Percentiles rank a stretch among this genome's conserved stretches.
Conservation (phyloP, 1,140 invertebrate species). For the Stegodyphus mimosarum region DNA sequence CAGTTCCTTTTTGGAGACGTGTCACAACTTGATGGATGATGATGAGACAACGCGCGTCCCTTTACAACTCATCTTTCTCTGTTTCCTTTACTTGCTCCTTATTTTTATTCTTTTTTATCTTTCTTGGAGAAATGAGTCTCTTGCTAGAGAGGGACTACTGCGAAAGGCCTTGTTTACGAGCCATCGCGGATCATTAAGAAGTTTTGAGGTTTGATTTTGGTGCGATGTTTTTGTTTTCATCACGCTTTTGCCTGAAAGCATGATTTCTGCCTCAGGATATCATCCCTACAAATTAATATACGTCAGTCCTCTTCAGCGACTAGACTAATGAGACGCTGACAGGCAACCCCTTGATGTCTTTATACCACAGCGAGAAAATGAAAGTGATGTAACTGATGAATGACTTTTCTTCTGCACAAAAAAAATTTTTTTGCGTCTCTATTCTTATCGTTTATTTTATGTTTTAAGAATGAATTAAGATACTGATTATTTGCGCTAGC, state of each 20-base stretch:
- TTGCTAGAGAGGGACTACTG: constrained; percentile 10
- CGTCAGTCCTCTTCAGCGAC: no score
- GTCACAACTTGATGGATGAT: constrained; percentile 56
- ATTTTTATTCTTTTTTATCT: neutral
- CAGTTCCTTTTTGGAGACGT: constrained; percentile 33
- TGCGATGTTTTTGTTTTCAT: constrained; percentile 7
- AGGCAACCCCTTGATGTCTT: no score
- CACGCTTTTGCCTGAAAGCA: neutral
- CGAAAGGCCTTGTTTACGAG: constrained; percentile 51
- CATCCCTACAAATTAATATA: no score
- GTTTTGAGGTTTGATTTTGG: constrained; percentile 28
- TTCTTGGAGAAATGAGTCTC: constrained; percentile 42
- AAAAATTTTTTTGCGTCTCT: no score
- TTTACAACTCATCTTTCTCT: constrained; percentile 42
- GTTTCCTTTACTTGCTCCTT: neutral
- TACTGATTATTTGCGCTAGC: no score
- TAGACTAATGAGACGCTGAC: no score
- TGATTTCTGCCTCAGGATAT: no score
- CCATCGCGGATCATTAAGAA: constrained; percentile 55
- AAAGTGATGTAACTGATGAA: no score
- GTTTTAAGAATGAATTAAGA: no score
- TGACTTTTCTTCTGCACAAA: no score
- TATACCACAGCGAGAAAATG: no score
- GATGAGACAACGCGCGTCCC: constrained; percentile 49
- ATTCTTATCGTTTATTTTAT: no score